Conservation (phyloP, 1,140 invertebrate genomes). For the Brachionus manjavacas region DNA sequence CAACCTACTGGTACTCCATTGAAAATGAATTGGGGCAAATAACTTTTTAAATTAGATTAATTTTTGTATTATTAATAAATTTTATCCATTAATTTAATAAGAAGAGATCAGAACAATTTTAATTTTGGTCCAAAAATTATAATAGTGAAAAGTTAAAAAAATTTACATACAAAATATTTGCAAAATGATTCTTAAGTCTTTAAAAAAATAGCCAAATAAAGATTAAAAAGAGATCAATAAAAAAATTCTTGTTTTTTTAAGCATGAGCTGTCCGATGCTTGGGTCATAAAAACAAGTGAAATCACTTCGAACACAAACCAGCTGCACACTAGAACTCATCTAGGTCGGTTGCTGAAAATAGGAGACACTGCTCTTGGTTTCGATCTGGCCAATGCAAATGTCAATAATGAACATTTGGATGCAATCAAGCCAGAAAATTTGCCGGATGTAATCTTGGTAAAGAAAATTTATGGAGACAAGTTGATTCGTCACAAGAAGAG, state of each 20-base stretch:
- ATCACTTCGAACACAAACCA: slow-evolving; percentile 67
- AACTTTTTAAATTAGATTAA: too few relatives aligned
- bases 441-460: slow-evolving; percentile 85
- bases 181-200: too few relatives aligned
- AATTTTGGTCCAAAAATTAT: too few relatives aligned
- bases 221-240: not conserved
- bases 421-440: slow-evolving; percentile 66
- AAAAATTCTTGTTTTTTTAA: slow-evolving; percentile 52
- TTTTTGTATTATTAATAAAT: too few relatives aligned
- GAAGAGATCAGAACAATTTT: too few relatives aligned
- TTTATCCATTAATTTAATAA: too few relatives aligned
- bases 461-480: slow-evolving; percentile 79
- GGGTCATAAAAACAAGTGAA: slow-evolving; percentile 82
- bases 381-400: slow-evolving; percentile 78
- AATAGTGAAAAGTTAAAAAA: too few relatives aligned
- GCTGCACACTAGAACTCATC: slow-evolving; percentile 69
- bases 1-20: too few relatives aligned
- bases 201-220: too few relatives aligned
- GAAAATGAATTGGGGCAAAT: too few relatives aligned
- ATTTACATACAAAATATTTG: too few relatives aligned
- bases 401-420: slow-evolving; percentile 82
- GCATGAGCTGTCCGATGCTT: slow-evolving; percentile 85
- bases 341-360: slow-evolving; percentile 84
- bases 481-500: slow-evolving; percentile 67
- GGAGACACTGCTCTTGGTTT: slow-evolving; percentile 88